Base-by-base conservation (phyloP, 2,113 vertebrate species). In the Gallinago media region DNA sequence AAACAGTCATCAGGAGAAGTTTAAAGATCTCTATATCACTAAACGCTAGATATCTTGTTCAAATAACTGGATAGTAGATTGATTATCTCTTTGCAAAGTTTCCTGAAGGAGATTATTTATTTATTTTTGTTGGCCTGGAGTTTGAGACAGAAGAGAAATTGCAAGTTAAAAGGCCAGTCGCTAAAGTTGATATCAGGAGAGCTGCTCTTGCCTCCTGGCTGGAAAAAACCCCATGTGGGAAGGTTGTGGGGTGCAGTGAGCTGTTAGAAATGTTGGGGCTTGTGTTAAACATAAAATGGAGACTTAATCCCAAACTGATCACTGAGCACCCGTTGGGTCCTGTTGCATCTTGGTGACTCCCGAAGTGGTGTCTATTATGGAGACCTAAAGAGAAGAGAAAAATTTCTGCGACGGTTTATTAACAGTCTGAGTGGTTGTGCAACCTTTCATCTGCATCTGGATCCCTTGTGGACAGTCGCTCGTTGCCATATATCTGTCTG, bases 41-140 rank as follows among this genome's bases (percentile, higher is more conserved):
- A 12, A 94, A 90, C n/a, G 88, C 74, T 15, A 47, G 38, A 72
- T 81, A 58, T 38, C 79, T 62, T 92, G 77, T 88, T 82, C 88
- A 93, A 82, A 80, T 61, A 91, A 66, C 72, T 46, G 73, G 63
- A 71, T 62, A 34, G 40, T 2, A 5, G 78, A 86, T 85, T 75
- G 76, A 68, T 55, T 66, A 78, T 85, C 66, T 89, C 76, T 92
- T 73, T 89, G 84, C 77, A 91, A 85, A 94, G 80, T 87, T 92
- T 91, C 87, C 62, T 21, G 22, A 75, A 82, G 89, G 67, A 36
- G 32, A 38, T 61, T 70, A 47, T 84, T 61, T 52, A 15, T 29
- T 29, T 55, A 7, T 49, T 11, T 54, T n/a, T 62, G 17, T 94
- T 87, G 94, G 50, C 71, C 12, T 74, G 56, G 22, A 77, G 15